Conservation (phyloP, 2,888 invertebrate genomes). For the Gasteruption jaculator region DNA sequence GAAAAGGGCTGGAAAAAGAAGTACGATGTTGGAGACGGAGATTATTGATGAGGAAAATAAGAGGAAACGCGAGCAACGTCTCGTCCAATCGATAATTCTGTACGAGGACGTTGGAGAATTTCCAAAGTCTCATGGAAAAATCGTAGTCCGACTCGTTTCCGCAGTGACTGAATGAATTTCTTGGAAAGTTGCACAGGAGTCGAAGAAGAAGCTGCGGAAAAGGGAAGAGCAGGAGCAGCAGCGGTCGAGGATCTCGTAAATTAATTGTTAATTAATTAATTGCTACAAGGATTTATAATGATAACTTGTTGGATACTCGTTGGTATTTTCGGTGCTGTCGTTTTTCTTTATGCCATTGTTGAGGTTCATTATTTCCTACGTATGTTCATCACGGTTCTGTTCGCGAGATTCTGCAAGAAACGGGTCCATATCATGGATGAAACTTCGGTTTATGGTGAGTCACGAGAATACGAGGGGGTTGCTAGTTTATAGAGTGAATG, state of each 20-base stretch:
- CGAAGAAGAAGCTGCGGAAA: constrained; percentile 5
- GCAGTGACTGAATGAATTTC: not conserved
- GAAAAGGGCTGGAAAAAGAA: too few species aligned
- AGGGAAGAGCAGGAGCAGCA: constrained; percentile 5
- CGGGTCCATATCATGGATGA: constrained; percentile 64
- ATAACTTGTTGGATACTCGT: constrained; percentile 48
- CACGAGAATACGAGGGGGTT: not conserved
- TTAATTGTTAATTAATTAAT: constrained; percentile 2
- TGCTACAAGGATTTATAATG: constrained; percentile 27
- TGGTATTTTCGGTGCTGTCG: constrained; percentile 46
- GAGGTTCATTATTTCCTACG: constrained; percentile 74
- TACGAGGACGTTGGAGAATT: constrained; percentile 25
- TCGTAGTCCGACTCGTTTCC: not conserved
- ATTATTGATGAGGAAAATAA: constrained; percentile 29
- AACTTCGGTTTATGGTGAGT: constrained; percentile 66
- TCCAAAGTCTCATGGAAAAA: constrained; percentile 22
- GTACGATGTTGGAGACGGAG: too few species aligned
- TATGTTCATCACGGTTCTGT: constrained; percentile 63
- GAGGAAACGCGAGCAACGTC: constrained; percentile 27
- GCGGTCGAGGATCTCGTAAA: not conserved
- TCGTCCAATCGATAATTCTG: constrained; percentile 34
- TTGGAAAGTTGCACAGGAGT: too few species aligned
- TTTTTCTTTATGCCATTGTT: constrained; percentile 60
- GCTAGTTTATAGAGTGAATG: not conserved
- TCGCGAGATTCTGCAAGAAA: constrained; percentile 63